Evolutionary conservation across 2,113 vertebrate species (phyloP), one percentile per base, ranked within the genome.

Genomic region (Dipodomys merriami): DNA sequence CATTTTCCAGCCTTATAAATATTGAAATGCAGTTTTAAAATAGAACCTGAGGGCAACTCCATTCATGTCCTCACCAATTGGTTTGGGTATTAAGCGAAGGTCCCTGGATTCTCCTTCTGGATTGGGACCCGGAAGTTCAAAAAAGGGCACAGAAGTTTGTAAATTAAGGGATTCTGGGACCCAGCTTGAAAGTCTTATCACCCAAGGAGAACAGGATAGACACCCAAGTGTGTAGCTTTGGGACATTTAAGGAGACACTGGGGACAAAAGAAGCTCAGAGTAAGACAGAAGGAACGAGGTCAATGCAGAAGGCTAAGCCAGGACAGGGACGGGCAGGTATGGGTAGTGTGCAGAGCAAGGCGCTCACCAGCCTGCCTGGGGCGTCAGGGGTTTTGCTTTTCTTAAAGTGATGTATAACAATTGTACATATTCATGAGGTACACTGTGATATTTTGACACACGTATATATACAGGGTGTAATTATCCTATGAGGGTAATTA

Each of bases 1-100:
- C 67, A 72, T 96, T 96, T 85, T 76, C 71, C 64, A 65, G 44
- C 60, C 62, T 95, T 68, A 91, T 92, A 95, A 94, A 97, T 95
- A 92, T 88, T 90, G 68, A 68, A 85, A 90, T 86, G 49, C 11
- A 19, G 22, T 83, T 94, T 90, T 90, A 33, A 65, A 79, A 30
- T 27, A 57, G 78, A 57, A 22, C 49, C 20, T 3, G 16, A 10
- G 30, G 12, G 29, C 19, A 9, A 19, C 25, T 84, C 39, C 72
- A 23, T 71, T 29, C 2, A n/a, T 29, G 1, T 6, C 13, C 10
- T 86, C 67, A 49, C 5, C 1, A 15, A 0, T 0, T 11, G n/a
- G 20, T 25, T 39, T 67, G 25, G 57, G 62, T 5, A 2, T n/a
- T 8, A 60, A 13, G 20, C 13, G 30, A 9, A 13, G 6, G 2